Percentiles rank a stretch among this genome's conserved stretches.
phyloP scores from a whole-genome alignment of 2,888 invertebrate species.

The Mantis religiosa region DNA sequence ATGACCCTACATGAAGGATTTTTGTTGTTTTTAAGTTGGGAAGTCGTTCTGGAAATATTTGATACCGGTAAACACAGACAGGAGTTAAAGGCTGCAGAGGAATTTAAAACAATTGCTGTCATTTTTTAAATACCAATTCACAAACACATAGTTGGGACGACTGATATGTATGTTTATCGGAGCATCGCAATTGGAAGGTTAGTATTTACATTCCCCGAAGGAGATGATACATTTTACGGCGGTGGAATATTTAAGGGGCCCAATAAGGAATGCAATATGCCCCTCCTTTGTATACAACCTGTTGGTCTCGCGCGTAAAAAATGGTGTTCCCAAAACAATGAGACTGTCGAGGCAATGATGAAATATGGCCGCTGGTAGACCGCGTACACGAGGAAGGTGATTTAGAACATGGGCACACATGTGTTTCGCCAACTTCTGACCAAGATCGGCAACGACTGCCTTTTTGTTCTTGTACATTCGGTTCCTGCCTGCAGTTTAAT shows the following conservation, averaged over 20 bases:
- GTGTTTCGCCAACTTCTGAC: neutral
- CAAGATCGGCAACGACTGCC: neutral
- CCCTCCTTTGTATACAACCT: neutral
- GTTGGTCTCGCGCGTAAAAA: neutral
- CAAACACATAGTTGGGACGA: neutral
- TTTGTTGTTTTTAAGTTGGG: too few species aligned
- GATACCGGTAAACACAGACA: too few species aligned
- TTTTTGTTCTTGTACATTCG: too few species aligned
- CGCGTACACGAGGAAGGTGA: neutral
- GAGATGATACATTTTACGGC: neutral
- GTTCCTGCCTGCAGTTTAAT: too few species aligned
- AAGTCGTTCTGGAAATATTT: too few species aligned
- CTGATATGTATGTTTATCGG: neutral
- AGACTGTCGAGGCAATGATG: neutral
- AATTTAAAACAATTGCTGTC: too few species aligned
- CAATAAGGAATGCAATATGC: neutral
- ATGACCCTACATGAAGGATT: too few species aligned
- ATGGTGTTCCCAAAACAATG: neutral
- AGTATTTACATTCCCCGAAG: neutral
- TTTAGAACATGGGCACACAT: neutral
- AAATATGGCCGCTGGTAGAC: neutral
- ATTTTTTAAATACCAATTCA: too few species aligned
- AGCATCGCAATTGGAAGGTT: neutral
- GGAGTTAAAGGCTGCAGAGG: too few species aligned
- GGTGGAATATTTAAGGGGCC: neutral